phyloP scores from a whole-genome alignment of 2,113 vertebrate species.

The Alaudala cheleensis region DNA sequence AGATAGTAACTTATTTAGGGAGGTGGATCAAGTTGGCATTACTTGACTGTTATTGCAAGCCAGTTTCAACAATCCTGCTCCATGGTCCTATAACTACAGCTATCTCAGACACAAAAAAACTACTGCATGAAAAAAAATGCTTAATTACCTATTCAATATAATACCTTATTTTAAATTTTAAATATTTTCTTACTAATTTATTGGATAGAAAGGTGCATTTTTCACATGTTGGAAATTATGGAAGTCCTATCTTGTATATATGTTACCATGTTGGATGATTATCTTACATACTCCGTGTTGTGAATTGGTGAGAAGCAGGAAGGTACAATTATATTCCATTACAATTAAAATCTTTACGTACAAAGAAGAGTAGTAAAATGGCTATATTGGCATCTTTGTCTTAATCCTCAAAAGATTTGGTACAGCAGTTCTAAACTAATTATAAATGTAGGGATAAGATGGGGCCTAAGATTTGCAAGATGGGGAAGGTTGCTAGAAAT shows the following conservation, averaged over 20 bases:
- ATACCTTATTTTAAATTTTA: background rate
- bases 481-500: background rate
- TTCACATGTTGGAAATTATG: conserved; percentile 22
- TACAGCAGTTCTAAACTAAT: conserved; percentile 60
- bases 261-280: background rate
- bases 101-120: background rate
- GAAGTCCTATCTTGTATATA: background rate
- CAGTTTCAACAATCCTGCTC: background rate
- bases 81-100: accelerated
- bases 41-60: background rate
- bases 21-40: background rate
- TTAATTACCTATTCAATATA: background rate
- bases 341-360: conserved; percentile 51
- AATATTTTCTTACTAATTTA: background rate
- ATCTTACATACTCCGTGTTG: conserved; percentile 15
- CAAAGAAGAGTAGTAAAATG: conserved; percentile 51
- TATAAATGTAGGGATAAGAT: conserved; percentile 50
- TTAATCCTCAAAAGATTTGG: conserved; percentile 56
- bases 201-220: background rate
- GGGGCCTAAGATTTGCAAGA: background rate
- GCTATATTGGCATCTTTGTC: conserved; percentile 14
- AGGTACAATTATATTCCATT: conserved; percentile 56
- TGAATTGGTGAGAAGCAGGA: conserved; percentile 53
- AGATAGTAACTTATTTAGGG: background rate
- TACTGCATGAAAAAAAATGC: accelerated